A percentile compares a stretch with the other conserved stretches of the same genome.
Conservation (phyloP, 1,140 invertebrate genomes). For the Andrena cerasifolii region DNA sequence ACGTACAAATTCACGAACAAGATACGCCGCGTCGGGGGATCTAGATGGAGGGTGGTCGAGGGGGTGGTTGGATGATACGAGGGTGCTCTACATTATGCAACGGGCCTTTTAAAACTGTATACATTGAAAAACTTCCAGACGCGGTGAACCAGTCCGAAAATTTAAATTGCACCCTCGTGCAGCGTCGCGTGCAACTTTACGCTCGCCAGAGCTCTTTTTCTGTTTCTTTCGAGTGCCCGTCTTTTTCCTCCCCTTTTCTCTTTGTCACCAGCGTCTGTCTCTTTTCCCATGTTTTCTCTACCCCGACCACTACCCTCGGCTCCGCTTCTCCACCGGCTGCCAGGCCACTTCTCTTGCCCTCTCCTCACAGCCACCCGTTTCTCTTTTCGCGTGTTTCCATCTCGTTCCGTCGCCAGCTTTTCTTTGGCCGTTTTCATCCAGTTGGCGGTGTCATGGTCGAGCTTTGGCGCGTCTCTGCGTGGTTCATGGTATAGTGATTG, state of each 20-base stretch:
- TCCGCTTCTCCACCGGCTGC: not conserved
- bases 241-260: not conserved
- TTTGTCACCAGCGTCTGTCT: not conserved
- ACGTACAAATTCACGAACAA: constrained; percentile 67
- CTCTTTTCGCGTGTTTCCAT: not conserved
- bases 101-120: constrained; percentile 68
- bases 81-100: constrained; percentile 70
- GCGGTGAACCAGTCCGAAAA: constrained; percentile 59
- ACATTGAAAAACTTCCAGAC: constrained; percentile 71
- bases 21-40: constrained; percentile 27
- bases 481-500: not conserved
- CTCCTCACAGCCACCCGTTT: not conserved
- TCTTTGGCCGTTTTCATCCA: no score
- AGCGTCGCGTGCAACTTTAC: constrained; percentile 47
- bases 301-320: no score
- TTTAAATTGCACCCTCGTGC: constrained; percentile 69
- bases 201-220: not conserved
- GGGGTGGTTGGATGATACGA: constrained; percentile 27
- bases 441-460: no score
- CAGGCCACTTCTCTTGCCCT: not conserved
- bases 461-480: not conserved
- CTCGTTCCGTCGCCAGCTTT: not conserved
- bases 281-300: not conserved
- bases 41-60: not conserved
- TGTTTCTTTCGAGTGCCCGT: constrained; percentile 18